Evolutionary conservation across 2,888 invertebrate genomes (phyloP).

Genomic region (Nebria brevicollis): DNA sequence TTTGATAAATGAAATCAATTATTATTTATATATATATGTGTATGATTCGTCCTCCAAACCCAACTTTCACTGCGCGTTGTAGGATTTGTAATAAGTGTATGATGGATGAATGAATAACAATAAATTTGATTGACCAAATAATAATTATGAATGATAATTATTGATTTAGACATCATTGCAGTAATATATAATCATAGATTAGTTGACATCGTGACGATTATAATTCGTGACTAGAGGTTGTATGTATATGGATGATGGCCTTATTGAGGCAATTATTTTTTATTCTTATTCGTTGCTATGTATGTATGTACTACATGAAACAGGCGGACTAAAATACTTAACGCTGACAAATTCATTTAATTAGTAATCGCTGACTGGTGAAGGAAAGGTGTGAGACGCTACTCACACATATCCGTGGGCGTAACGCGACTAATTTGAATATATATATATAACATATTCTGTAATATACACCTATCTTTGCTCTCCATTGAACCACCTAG

Average conservation of each 20-base stretch:
- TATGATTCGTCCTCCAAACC: no score
- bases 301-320: slow-evolving; percentile 21
- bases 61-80: no score
- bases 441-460: not conserved
- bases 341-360: slow-evolving; percentile 20
- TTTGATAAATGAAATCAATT: no score
- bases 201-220: slow-evolving; percentile 40
- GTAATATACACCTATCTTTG: not conserved
- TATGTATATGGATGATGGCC: not conserved
- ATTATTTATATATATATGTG: no score
- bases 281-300: not conserved
- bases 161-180: no score
- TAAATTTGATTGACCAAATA: no score
- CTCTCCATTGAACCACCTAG: no score
- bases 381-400: slow-evolving; percentile 3
- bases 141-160: no score
- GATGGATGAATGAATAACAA: no score
- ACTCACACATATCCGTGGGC: not conserved
- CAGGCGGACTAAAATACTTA: slow-evolving; percentile 21
- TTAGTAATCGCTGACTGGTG: not conserved
- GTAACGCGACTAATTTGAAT: slow-evolving; percentile 5
- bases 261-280: not conserved
- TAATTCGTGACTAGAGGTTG: slow-evolving; percentile 28
- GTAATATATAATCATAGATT: slow-evolving; percentile 36
- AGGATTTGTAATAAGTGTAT: no score